phyloP scores from a whole-genome alignment of 2,797 vertebrate species.

The Neopelma chrysocephalum region DNA sequence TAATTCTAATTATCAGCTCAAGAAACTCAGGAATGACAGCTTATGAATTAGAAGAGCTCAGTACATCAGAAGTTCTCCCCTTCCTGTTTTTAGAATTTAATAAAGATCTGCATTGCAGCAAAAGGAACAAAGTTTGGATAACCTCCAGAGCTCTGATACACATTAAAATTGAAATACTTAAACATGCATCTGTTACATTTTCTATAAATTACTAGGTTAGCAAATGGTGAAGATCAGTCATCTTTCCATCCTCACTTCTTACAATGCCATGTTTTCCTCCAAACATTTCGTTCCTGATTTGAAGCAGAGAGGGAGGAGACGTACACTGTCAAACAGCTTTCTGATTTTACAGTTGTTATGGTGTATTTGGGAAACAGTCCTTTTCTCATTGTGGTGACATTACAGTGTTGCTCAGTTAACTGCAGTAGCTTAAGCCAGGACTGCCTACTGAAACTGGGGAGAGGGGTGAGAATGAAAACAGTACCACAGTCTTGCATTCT shows the following conservation, averaged over 20 bases:
- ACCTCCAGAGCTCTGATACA: neutral
- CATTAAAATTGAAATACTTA: neutral
- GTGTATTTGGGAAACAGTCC: neutral
- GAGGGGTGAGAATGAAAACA: neutral
- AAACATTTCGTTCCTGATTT: neutral
- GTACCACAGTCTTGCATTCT: neutral
- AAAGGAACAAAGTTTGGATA: neutral
- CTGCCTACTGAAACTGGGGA: neutral
- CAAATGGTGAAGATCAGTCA: neutral
- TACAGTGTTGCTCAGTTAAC: neutral
- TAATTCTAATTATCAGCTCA: conserved; percentile 49
- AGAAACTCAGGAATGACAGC: conserved; percentile 19
- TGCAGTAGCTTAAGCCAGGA: neutral
- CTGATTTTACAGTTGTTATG: neutral
- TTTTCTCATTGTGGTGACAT: neutral
- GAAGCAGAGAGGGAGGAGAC: neutral
- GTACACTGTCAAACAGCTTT: neutral
- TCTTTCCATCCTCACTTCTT: neutral
- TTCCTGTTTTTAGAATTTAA: neutral
- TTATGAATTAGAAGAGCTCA: neutral
- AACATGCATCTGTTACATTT: neutral
- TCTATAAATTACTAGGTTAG: neutral
- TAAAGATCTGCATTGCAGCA: conserved; percentile 10
- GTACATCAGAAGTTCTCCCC: neutral
- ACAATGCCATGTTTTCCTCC: neutral